A percentile compares a stretch with the other conserved stretches of the same genome.
phyloP scores from a whole-genome alignment of 2,113 vertebrate genomes.

The Ophthalmolycus amberensis region DNA sequence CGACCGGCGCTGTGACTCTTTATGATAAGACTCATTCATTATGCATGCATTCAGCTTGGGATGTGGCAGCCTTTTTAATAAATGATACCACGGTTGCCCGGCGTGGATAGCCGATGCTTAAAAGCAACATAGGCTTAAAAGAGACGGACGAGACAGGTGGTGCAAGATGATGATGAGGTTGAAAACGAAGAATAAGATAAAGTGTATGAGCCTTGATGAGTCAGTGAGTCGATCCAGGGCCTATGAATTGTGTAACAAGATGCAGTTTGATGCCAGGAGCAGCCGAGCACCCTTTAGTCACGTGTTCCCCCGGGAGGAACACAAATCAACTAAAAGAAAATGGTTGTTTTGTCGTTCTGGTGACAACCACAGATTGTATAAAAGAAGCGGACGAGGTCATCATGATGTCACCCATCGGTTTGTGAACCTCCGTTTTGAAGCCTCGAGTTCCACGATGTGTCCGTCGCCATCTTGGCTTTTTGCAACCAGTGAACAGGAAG shows the following conservation, averaged over 20 bases:
- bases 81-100: constrained; percentile 37
- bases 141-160: constrained; percentile 9
- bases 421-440: too few relatives aligned
- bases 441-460: too few relatives aligned
- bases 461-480: too few relatives aligned
- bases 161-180: neutral
- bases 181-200: neutral
- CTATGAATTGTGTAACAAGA: neutral
- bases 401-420: too few relatives aligned
- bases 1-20: constrained; percentile 47
- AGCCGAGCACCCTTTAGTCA: neutral
- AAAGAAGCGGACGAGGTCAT: too few relatives aligned
- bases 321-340: neutral
- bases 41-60: constrained; percentile 52
- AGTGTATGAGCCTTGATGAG: neutral
- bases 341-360: too few relatives aligned
- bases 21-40: constrained; percentile 62
- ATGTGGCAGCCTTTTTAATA: constrained; percentile 53
- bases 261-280: constrained; percentile 3
- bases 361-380: too few relatives aligned
- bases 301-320: neutral
- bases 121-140: constrained; percentile 13
- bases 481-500: too few relatives aligned
- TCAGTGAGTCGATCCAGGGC: neutral
- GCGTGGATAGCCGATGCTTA: constrained; percentile 16